These are phyloP conservation scores for Carassius gibelio DNA, from an alignment of 2,113 vertebrate species.

Conservation along the genomic window DNA sequence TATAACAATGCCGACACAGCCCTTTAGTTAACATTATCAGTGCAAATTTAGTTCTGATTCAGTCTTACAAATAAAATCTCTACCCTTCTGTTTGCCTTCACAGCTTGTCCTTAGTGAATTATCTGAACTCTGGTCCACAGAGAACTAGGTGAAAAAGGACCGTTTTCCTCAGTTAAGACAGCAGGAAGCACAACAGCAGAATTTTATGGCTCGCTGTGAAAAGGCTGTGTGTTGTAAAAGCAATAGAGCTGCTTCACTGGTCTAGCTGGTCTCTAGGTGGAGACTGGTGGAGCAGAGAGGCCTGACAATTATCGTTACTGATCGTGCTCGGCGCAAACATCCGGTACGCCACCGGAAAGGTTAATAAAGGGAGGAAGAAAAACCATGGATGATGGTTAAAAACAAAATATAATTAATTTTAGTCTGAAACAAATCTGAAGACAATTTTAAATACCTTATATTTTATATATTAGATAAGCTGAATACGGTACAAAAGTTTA, in stretches of 20 bases:
- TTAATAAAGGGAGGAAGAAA: neutral
- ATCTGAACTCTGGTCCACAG: neutral
- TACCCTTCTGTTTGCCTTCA: constrained; percentile 2
- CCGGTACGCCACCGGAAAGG: constrained; percentile 11
- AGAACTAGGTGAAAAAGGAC: neutral
- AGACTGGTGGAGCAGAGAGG: constrained; percentile 31
- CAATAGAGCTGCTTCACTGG: constrained; percentile 49
- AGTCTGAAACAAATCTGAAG: neutral
- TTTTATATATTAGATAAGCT: too few relatives aligned
- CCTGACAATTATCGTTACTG: constrained; percentile 39
- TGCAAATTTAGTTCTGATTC: neutral
- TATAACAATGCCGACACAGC: neutral
- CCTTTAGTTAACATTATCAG: neutral
- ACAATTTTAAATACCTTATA: neutral
- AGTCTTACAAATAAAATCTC: neutral
- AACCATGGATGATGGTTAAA: constrained; percentile 1
- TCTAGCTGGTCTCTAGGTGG: constrained; percentile 41
- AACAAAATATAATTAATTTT: neutral
- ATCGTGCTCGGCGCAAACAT: constrained; percentile 36
- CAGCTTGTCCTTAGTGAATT: constrained; percentile 11
- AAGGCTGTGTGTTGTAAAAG: constrained; percentile 32
- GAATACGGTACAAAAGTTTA: too few relatives aligned
- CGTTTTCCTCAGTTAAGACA: neutral
- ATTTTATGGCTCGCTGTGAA: neutral
- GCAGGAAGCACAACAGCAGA: neutral